phyloP scores from a whole-genome alignment of 2,888 invertebrate genomes.

The Meandrusa payeni region DNA sequence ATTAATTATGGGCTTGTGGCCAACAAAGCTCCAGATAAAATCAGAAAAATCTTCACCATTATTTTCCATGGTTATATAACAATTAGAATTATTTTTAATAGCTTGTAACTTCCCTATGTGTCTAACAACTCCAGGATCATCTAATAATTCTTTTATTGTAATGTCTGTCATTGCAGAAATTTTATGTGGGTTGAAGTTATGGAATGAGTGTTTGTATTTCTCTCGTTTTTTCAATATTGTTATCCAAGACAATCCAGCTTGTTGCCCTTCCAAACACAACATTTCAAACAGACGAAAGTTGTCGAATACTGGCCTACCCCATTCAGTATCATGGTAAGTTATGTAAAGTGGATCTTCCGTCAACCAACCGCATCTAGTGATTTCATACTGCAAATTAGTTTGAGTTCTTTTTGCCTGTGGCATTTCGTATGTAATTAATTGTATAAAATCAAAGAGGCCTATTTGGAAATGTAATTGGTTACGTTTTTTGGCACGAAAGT shows the following conservation, averaged over 20 bases:
- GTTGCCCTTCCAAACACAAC: slow-evolving; percentile 70
- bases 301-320: slow-evolving; percentile 58
- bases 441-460: too few relatives aligned
- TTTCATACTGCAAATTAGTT: slow-evolving; percentile 18
- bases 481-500: too few relatives aligned
- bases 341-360: slow-evolving; percentile 58
- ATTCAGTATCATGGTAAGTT: slow-evolving; percentile 65
- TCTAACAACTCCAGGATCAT: slow-evolving; percentile 47
- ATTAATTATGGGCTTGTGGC: slow-evolving; percentile 50
- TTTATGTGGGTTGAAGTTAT: slow-evolving; percentile 52
- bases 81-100: slow-evolving; percentile 60
- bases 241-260: slow-evolving; percentile 69
- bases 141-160: slow-evolving; percentile 40
- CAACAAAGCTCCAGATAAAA: slow-evolving; percentile 63
- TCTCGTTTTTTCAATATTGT: slow-evolving; percentile 65
- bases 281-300: slow-evolving; percentile 59
- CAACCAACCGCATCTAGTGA: slow-evolving; percentile 56
- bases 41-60: slow-evolving; percentile 52
- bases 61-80: slow-evolving; percentile 52
- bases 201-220: slow-evolving; percentile 49
- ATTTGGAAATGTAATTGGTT: too few relatives aligned
- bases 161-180: slow-evolving; percentile 41
- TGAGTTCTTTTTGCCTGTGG: not conserved
- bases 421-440: too few relatives aligned
- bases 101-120: slow-evolving; percentile 62